A percentile compares a stretch with the other conserved stretches of the same genome.
Conservation (phyloP, 2,113 vertebrate genomes). For the Neolamprologus toae region DNA sequence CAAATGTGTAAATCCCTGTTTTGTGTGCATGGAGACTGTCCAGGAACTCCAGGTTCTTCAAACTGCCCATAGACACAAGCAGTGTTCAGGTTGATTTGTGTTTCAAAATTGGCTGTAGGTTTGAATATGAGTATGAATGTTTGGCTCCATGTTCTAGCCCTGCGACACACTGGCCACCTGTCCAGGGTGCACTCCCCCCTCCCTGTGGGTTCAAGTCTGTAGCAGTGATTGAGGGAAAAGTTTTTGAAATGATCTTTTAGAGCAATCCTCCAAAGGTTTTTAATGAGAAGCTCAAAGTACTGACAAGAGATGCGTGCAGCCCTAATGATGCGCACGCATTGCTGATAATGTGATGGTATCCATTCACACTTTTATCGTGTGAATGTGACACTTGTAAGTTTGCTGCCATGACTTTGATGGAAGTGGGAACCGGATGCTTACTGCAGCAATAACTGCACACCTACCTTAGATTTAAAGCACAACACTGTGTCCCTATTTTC, state of each 20-base stretch:
- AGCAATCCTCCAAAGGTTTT: neutral
- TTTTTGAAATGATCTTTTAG: neutral
- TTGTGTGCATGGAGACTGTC: neutral
- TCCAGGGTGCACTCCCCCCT: neutral
- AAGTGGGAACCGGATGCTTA: rapidly evolving
- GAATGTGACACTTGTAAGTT: neutral
- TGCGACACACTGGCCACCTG: neutral
- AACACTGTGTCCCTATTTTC: neutral
- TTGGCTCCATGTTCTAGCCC: neutral
- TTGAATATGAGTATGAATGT: neutral
- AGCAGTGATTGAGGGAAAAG: rapidly evolving
- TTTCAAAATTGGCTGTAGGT: neutral
- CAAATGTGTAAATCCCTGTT: neutral
- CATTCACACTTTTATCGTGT: neutral
- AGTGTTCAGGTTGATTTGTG: neutral
- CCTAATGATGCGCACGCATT: neutral
- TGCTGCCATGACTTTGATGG: neutral
- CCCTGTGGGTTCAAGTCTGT: neutral
- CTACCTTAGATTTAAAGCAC: neutral
- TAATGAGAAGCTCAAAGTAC: neutral
- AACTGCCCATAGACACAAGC: neutral
- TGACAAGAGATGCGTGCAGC: neutral
- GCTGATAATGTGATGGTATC: neutral
- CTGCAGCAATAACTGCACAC: neutral
- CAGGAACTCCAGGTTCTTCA: neutral